Evolutionary conservation across 2,888 invertebrate species (phyloP), one percentile per base, ranked within the genome.

Genomic region (Buathra laborator): DNA sequence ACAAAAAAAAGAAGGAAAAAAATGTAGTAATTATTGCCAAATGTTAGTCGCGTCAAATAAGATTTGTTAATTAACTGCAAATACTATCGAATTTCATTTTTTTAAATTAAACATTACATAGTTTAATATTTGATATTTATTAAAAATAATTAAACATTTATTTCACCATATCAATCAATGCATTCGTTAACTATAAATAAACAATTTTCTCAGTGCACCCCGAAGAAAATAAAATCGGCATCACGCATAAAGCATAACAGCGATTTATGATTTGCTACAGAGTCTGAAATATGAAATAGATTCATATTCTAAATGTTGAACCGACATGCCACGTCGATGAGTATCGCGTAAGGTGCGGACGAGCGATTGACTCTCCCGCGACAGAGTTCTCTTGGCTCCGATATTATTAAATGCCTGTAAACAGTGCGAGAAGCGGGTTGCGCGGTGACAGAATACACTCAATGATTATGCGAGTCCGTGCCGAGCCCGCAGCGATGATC

Each of bases 401-500:
- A 29, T 71, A 67, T 48, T 44, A 29, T 51, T 32, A 29, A 44
- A 59, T 64, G 59, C 19, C 62, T 37, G 71, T 68, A 62, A 62
- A 59, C n/a, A 82, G 71, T 56, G 24, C 24, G 24, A 80, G 24
- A 67, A 67, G 70, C 29, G 74, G 75, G 74, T 76, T 76, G 84
- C 85, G 83, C 78, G 86, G 87, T 88, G 90, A 91, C 90, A 88
- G 91, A 90, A 85, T 51, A 86, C 84, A 79, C 78, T 83, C 85
- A 81, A 68, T 87, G 85, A 88, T 90, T 90, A 90, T 89, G 87
- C 90, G 87, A 84, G 70, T 24, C 62, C 66, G 75, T 72, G 91
- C 91, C 91, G 90, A 91, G 91, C 91, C 91, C 68, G 91, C 83
- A 59, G 67, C 64, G 80, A 86, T 72, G 91, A 91, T 86, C 88